phyloP scores from a whole-genome alignment of 2,113 vertebrate genomes.

The Alces alces region DNA sequence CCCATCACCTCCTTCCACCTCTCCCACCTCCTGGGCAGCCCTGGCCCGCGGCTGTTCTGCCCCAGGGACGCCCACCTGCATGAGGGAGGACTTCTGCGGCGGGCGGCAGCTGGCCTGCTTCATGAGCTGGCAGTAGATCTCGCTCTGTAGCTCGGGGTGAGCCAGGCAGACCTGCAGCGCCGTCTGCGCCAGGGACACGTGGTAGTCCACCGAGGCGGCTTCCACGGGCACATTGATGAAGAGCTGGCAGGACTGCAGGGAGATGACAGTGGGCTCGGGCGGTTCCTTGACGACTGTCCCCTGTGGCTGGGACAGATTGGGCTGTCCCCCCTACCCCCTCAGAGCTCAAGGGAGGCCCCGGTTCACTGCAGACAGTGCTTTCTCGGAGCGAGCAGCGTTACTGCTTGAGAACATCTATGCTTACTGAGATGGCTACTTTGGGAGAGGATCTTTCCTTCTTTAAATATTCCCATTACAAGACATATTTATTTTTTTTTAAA shows the following conservation, averaged over 20 bases:
- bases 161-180: constrained; percentile 95
- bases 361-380: background rate
- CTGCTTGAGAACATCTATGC: background rate
- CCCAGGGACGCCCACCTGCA: constrained; percentile 84
- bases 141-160: constrained; percentile 96
- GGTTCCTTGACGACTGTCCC: background rate
- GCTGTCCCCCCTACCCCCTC: background rate
- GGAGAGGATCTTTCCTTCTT: background rate
- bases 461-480: background rate
- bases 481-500: background rate
- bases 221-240: constrained; percentile 98
- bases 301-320: background rate
- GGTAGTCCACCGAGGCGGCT: constrained; percentile 97
- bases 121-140: constrained; percentile 97
- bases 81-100: constrained; percentile 85
- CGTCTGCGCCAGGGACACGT: constrained; percentile 96
- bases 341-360: background rate
- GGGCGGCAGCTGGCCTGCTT: constrained; percentile 94
- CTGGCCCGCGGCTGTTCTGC: background rate
- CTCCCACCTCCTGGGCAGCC: background rate
- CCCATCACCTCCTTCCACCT: background rate
- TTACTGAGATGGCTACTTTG: background rate
- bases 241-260: constrained; percentile 92
- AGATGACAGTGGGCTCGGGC: background rate
- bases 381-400: background rate